Evolutionary conservation across 2,888 invertebrate genomes (phyloP), one percentile per base, ranked within the genome.

Genomic region (Altica lythri): DNA sequence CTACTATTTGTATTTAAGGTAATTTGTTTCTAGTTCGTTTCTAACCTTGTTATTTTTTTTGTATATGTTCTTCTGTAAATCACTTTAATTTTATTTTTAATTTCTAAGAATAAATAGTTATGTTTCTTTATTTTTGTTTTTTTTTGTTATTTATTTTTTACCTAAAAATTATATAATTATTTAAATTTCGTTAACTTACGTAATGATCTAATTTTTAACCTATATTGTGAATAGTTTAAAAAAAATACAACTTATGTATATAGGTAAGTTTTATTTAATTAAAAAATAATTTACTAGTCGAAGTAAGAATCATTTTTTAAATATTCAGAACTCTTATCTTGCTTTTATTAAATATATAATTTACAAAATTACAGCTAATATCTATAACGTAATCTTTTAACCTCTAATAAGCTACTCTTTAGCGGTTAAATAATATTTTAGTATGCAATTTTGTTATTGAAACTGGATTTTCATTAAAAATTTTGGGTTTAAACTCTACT

Each of bases 281-380:
- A 43, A 55, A 47, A 60, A 57, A 60, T 62, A 63, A 64, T 66
- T 68, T 68, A 73, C 77, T 77, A 77, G 77, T 77, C 77, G 70
- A 73, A 71, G 68, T 66, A 64, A 74, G n/a, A n/a, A n/a, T n/a
- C n/a, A n/a, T n/a, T n/a, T n/a, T n/a, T n/a, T n/a, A n/a, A n/a
- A n/a, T n/a, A n/a, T n/a, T n/a, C n/a, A n/a, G n/a, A n/a, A n/a
- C n/a, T n/a, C n/a, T n/a, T n/a, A n/a, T n/a, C n/a, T n/a, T n/a
- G n/a, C n/a, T n/a, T n/a, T n/a, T n/a, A n/a, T n/a, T n/a, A n/a
- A n/a, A n/a, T n/a, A n/a, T n/a, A n/a, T n/a, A n/a, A n/a, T n/a
- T n/a, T n/a, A n/a, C n/a, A n/a, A n/a, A n/a, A n/a, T n/a, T n/a
- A n/a, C n/a, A n/a, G n/a, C n/a, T n/a, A n/a, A n/a, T n/a, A n/a